Base-by-base conservation (phyloP, 2,113 vertebrate species). In the Taxidea taxus region DNA sequence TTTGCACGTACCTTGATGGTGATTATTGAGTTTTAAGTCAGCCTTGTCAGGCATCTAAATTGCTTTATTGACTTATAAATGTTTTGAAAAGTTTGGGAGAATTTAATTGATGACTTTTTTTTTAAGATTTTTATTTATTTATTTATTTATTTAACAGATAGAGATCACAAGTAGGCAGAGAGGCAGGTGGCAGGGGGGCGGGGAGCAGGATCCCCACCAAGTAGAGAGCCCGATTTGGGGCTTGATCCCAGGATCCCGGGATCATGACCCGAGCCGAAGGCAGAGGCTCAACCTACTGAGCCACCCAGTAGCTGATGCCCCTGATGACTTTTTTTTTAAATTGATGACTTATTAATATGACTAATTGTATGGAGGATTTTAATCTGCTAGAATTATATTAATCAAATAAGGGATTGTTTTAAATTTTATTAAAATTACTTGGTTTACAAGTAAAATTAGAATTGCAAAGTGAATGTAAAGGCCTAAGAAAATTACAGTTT, bases 401-500 rank as follows among this genome's bases (percentile, higher is more conserved):
- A 95, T 78, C 29, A 80, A 84, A 15, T 81, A 64, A 58, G 91
- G 20, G n/a, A 83, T 77, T 12, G 3, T 78, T 88, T 75, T 34
- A 31, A 91, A 87, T 77, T 82, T 58, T 88, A 64, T 72, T 60
- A 95, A 97, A 83, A 87, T 86, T 92, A 20, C 6, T 83, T 94
- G 5, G 2, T 87, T 94, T 95, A 54, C 47, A 86, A 92, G 39
- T 94, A 91, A 95, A 96, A 94, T 91, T n/a, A 96, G 47, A 97
- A 95, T 89, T 87, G 39, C 31, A 72, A 92, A 86, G 11, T 82
- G 66, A 95, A 56, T 3, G 31, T 88, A 80, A 87, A n/a, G 3
- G 18, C 39, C 39, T 78, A 86, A 82, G 68, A 94, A 80, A 92
- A 94, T 75, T 27, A 78, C 21, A 74, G 39, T 74, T 94, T 94